Percentiles rank a stretch among this genome's conserved stretches.
phyloP scores from a whole-genome alignment of 1,140 invertebrate genomes.

The Danaus melanippus region DNA sequence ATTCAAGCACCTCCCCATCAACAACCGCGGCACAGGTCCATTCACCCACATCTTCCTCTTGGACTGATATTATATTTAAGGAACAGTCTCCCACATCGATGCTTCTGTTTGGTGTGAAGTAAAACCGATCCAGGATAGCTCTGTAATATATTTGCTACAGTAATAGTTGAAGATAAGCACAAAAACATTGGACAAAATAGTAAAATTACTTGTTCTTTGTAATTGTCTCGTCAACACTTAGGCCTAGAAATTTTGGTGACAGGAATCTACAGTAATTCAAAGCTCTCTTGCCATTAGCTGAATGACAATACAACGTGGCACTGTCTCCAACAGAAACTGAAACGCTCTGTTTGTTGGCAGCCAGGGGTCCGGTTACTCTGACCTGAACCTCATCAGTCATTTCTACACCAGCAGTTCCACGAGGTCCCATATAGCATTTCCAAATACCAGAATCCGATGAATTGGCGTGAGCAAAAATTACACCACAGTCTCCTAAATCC shows the following conservation, averaged over 20 bases:
- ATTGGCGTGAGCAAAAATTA: slow-evolving; percentile 41
- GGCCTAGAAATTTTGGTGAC: slow-evolving; percentile 35
- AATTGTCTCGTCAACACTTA: slow-evolving; percentile 41
- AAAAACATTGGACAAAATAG: not conserved
- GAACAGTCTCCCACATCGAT: slow-evolving; percentile 52
- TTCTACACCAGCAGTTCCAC: slow-evolving; percentile 41
- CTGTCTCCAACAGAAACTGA: slow-evolving; percentile 22
- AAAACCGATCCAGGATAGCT: slow-evolving; percentile 42
- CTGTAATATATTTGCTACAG: slow-evolving; percentile 27
- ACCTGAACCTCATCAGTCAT: slow-evolving; percentile 36
- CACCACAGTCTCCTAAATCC: slow-evolving; percentile 53
- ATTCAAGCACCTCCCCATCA: slow-evolving; percentile 33
- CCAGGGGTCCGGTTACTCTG: slow-evolving; percentile 50
- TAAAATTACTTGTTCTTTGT: slow-evolving; percentile 41
- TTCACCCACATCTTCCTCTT: slow-evolving; percentile 38
- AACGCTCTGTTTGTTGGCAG: slow-evolving; percentile 41
- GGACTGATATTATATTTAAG: slow-evolving; percentile 37
- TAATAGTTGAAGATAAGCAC: not conserved
- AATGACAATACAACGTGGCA: slow-evolving; percentile 48
- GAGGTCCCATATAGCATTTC: slow-evolving; percentile 61
- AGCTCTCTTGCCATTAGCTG: slow-evolving; percentile 42
- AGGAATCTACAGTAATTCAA: slow-evolving; percentile 62
- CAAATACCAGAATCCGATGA: slow-evolving; percentile 45
- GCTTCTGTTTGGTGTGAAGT: slow-evolving; percentile 40
- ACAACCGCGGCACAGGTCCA: slow-evolving; percentile 56